These are phyloP conservation scores for Scaptomyza caliginosa DNA, from an alignment of 2,888 invertebrate genomes.

Conservation along the genomic window DNA sequence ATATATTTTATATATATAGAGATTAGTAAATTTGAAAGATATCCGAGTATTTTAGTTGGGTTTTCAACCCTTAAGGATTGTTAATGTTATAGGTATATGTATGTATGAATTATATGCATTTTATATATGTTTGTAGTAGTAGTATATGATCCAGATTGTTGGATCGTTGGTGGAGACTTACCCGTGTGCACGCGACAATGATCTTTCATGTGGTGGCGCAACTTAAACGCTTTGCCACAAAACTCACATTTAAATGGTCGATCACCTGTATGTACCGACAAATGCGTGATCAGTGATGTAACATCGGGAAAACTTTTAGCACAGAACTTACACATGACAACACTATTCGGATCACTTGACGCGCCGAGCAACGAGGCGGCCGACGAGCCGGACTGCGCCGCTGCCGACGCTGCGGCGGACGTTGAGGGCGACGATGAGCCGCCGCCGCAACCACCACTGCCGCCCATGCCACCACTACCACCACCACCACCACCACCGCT, in stretches of 20 bases:
- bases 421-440: conserved; percentile 78
- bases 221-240: conserved; percentile 96
- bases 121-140: not conserved
- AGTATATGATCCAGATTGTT: conserved; percentile 11
- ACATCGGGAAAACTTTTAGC: conserved; percentile 96
- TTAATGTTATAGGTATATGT: not conserved
- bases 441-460: conserved; percentile 61
- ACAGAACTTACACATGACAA: conserved; percentile 95
- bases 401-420: conserved; percentile 75
- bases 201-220: conserved; percentile 97
- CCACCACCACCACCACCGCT: conserved; percentile 81
- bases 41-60: too few relatives aligned
- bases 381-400: conserved; percentile 80
- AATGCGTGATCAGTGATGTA: conserved; percentile 92
- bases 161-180: conserved; percentile 82
- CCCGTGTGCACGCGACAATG: conserved; percentile 96
- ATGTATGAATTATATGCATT: not conserved
- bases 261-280: conserved; percentile 95
- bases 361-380: conserved; percentile 79
- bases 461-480: conserved; percentile 47
- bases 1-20: too few relatives aligned
- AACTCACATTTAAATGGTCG: conserved; percentile 96
- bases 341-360: conserved; percentile 88
- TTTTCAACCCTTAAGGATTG: too few relatives aligned
- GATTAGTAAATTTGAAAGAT: too few relatives aligned